Percentiles rank a stretch among this genome's conserved stretches.
phyloP scores from a whole-genome alignment of 2,888 invertebrate species.

The Anorthoa munda region DNA sequence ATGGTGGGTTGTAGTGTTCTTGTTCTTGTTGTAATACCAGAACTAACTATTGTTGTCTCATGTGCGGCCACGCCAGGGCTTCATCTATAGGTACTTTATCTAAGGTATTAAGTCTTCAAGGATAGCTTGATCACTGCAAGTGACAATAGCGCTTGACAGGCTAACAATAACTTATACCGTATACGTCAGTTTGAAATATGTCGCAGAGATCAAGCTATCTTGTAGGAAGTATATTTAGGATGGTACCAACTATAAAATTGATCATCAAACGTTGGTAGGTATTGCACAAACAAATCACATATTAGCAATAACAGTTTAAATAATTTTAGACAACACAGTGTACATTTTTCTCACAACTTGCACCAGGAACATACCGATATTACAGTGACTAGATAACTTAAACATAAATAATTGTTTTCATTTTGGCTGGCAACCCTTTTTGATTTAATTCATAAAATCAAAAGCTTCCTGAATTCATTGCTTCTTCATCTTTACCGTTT shows the following conservation, averaged over 20 bases:
- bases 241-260: conserved; percentile 14
- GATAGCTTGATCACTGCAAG: too few relatives aligned
- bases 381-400: conserved; percentile 73
- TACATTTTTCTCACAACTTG: conserved; percentile 74
- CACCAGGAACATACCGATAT: conserved; percentile 76
- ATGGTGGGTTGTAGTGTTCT: too few relatives aligned
- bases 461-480: background rate
- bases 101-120: too few relatives aligned
- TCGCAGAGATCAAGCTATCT: too few relatives aligned
- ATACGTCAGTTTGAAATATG: too few relatives aligned
- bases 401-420: conserved; percentile 50
- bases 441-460: background rate
- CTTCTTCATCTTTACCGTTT: conserved; percentile 3
- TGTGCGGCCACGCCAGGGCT: too few relatives aligned
- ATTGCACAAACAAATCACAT: conserved; percentile 29
- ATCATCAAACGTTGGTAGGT: conserved; percentile 35
- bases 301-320: conserved; percentile 29
- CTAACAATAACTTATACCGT: too few relatives aligned
- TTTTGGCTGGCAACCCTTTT: conserved; percentile 56
- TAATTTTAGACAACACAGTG: conserved; percentile 39
- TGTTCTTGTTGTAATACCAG: too few relatives aligned
- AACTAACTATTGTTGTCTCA: too few relatives aligned
- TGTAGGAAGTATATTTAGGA: too few relatives aligned
- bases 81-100: too few relatives aligned
- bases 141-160: too few relatives aligned